Evolutionary conservation across 2,797 vertebrate genomes (phyloP), one percentile per base, ranked within the genome.

Genomic region (Trachurus trachurus): DNA sequence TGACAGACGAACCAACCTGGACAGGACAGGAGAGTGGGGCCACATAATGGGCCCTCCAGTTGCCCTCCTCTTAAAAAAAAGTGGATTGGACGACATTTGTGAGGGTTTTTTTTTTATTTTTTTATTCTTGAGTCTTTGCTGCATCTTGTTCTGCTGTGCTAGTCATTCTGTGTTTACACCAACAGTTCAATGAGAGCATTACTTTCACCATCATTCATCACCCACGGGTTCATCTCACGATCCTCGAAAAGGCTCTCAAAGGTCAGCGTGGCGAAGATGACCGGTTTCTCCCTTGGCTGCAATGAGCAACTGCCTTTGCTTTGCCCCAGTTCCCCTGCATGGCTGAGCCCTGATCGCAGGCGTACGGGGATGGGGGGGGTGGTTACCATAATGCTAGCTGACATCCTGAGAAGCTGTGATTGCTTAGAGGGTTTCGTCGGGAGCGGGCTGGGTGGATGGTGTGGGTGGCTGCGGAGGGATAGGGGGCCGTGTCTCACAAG

Each of bases 401-500:
- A 95, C 94, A 93, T 92, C 83, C 85, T 88, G 91, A 93, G 93
- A 93, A 92, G 88, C 85, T 86, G 87, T 89, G 92, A 95, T 91
- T 93, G 89, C 92, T 90, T 77, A 47, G 76, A 91, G 89, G 88
- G 70, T 70, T 88, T 84, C 86, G 84, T 80, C 87, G 86, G 83
- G 26, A 45, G 83, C 26, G 49, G 83, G 67, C 71, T 74, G 82
- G 76, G 75, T 69, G 66, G 67, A 87, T 74, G 76, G 73, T 61
- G 79, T 87, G 87, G 80, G 83, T 76, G 83, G 87, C 80, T 56
- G 69, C 5, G 37, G 66, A 78, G 65, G 85, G 70, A 74, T 68
- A 80, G 81, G 71, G 83, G 83, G 83, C 76, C 42, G 44, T 77
- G 88, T 88, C 84, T 93, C 85, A 65, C 81, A 70, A 66, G 91